Percentiles rank a stretch among this genome's conserved stretches.
phyloP scores from a whole-genome alignment of 2,888 invertebrate genomes.

The Ectemnius continuus region DNA sequence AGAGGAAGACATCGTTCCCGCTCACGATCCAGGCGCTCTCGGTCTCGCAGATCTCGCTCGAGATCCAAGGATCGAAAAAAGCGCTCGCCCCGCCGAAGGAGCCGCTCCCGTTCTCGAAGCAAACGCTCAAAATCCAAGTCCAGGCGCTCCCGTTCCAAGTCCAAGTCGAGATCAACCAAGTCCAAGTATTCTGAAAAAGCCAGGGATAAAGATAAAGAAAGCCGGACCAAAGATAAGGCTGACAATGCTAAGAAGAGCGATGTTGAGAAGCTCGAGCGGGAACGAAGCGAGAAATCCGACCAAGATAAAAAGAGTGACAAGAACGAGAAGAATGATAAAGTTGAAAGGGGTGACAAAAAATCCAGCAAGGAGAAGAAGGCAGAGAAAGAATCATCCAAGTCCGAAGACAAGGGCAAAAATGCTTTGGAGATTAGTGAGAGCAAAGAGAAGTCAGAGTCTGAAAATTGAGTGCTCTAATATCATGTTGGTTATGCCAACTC shows the following conservation, averaged over 20 bases:
- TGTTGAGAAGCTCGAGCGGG: slow-evolving; percentile 59
- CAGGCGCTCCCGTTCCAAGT: slow-evolving; percentile 78
- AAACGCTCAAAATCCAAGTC: slow-evolving; percentile 81
- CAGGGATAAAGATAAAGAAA: slow-evolving; percentile 67
- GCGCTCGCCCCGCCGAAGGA: slow-evolving; percentile 66
- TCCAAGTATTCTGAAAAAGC: slow-evolving; percentile 76
- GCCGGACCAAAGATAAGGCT: slow-evolving; percentile 63
- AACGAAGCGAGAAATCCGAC: slow-evolving; percentile 54
- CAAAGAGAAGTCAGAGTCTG: slow-evolving; percentile 65
- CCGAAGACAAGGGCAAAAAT: slow-evolving; percentile 65
- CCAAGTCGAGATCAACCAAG: slow-evolving; percentile 76
- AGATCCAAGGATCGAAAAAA: slow-evolving; percentile 75
- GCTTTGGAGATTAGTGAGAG: slow-evolving; percentile 65
- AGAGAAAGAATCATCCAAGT: slow-evolving; percentile 66
- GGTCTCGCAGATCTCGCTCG: slow-evolving; percentile 76
- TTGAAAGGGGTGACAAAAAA: slow-evolving; percentile 68
- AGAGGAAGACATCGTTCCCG: slow-evolving; percentile 77
- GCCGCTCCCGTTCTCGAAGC: slow-evolving; percentile 79
- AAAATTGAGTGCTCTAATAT: slow-evolving; percentile 54
- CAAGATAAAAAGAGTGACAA: slow-evolving; percentile 71
- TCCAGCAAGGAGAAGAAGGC: slow-evolving; percentile 69
- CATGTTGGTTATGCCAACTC: too few species aligned
- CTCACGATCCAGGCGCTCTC: slow-evolving; percentile 75
- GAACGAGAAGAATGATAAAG: slow-evolving; percentile 58
- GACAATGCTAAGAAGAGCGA: slow-evolving; percentile 63